Evolutionary conservation across 2,113 vertebrate genomes (phyloP).

Genomic region (Misgurnus anguillicaudatus): DNA sequence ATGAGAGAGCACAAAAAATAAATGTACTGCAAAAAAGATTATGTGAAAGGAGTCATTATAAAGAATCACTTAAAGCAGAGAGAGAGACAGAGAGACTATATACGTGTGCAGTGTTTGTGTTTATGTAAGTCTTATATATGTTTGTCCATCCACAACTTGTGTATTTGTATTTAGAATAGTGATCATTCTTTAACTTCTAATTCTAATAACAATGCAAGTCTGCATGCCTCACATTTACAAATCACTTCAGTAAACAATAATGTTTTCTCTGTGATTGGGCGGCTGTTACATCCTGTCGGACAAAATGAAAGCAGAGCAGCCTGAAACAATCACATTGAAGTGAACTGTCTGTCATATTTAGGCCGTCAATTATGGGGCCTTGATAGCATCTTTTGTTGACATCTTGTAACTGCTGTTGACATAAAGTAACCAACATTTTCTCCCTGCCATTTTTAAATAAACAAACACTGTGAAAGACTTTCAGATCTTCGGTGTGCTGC

Average conservation of each 20-base stretch:
- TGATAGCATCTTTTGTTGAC: not conserved
- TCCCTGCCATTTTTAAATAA: conserved; percentile 5
- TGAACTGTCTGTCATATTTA: not conserved
- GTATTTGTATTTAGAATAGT: not conserved
- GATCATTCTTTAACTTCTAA: not conserved
- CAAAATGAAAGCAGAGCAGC: conserved; percentile 10
- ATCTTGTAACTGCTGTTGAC: not conserved
- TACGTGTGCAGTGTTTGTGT: not conserved
- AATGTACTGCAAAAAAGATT: not conserved
- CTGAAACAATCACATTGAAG: conserved; percentile 1
- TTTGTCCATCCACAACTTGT: not conserved
- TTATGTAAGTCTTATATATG: not conserved
- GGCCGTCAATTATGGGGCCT: not conserved
- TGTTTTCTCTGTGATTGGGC: not conserved
- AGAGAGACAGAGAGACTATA: conserved; percentile 18
- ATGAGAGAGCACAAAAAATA: not conserved
- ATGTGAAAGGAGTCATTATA: not conserved
- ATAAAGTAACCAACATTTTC: not conserved
- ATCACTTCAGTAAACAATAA: not conserved
- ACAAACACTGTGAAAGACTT: not conserved
- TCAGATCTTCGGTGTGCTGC: not conserved
- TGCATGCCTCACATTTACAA: not conserved
- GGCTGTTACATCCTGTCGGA: not conserved
- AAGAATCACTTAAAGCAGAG: not conserved
- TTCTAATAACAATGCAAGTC: not conserved